These are phyloP conservation scores for Nyctibius grandis DNA, from an alignment of 2,797 vertebrate genomes.

Conservation along the genomic window DNA sequence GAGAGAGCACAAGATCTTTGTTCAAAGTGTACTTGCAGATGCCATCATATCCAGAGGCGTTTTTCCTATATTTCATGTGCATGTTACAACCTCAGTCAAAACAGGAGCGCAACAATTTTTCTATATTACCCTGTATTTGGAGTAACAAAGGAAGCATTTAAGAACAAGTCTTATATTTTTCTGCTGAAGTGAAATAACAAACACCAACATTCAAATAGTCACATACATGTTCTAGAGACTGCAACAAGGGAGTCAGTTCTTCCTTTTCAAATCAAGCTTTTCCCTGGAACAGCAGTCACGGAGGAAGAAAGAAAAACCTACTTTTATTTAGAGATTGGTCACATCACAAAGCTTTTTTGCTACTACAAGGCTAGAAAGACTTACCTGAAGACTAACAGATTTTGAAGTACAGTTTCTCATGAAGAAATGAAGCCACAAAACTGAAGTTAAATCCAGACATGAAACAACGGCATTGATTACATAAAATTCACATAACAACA, in stretches of 20 bases:
- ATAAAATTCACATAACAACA: neutral
- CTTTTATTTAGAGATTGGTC: neutral
- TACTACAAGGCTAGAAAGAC: neutral
- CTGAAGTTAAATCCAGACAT: neutral
- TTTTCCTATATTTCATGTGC: neutral
- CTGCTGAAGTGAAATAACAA: neutral
- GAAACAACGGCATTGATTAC: neutral
- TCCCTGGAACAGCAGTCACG: neutral
- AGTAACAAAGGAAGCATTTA: neutral
- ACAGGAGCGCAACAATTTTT: neutral
- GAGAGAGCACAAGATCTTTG: neutral
- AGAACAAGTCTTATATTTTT: neutral
- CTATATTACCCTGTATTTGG: neutral
- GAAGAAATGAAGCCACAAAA: neutral
- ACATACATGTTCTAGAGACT: neutral
- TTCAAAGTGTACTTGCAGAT: neutral
- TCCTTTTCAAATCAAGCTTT: neutral
- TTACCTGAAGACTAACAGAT: neutral
- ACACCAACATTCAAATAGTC: neutral
- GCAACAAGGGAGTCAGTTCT: neutral
- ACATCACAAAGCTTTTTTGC: neutral
- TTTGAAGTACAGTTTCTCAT: neutral
- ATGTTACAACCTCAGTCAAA: neutral
- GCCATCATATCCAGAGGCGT: conserved; percentile 12
- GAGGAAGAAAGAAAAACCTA: neutral